Evolutionary conservation across 2,888 invertebrate genomes (phyloP), one percentile per base, ranked within the genome.

Genomic region (Hanleya hanleyi): DNA sequence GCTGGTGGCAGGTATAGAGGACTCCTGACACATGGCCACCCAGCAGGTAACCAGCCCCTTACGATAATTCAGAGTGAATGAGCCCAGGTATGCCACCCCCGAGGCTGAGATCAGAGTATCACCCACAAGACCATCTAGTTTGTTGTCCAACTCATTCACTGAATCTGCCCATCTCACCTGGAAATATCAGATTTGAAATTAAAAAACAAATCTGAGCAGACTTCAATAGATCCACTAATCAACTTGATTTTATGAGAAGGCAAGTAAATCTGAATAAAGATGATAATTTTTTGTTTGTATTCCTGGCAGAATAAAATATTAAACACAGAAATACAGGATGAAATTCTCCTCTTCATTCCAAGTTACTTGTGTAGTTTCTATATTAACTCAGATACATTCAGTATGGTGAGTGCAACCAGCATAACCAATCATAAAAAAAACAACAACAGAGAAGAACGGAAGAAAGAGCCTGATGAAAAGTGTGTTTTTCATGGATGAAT

Each of bases 81-180:
- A 85, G 18, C 90, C 90, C 29, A 88, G 83, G 75, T 90, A 90
- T 22, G 88, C 86, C 12, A 90, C 87, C 70, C 86, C 81, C 0
- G 87, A 87, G 2, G 90, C 88, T 0, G 87, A 86, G 5, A 90
- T 82, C 47, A 90, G 74, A 0, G 87, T 88, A 78, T 90, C 88
- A 0, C 90, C 90, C 15, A 89, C 87, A 38, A 90, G 77, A 26
- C 86, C 87, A 76, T 83, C 78, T 49, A 90, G 81, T 69, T 87
- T 87, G 57, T 82, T 74, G 72, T 90, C 87, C 50, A 90, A 77
- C 50, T 83, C 78, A 62, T 83, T 83, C 22, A 90, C 88, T 6
- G 87, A 84, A 67, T 88, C 87, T 15, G 83, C 81, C 90, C 90
- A 90, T 18, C 90, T 83, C 29, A 85, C 83, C 87, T 87, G 71